These are phyloP conservation scores for Phalera bucephala DNA, from an alignment of 2,888 invertebrate species.

Conservation along the genomic window DNA sequence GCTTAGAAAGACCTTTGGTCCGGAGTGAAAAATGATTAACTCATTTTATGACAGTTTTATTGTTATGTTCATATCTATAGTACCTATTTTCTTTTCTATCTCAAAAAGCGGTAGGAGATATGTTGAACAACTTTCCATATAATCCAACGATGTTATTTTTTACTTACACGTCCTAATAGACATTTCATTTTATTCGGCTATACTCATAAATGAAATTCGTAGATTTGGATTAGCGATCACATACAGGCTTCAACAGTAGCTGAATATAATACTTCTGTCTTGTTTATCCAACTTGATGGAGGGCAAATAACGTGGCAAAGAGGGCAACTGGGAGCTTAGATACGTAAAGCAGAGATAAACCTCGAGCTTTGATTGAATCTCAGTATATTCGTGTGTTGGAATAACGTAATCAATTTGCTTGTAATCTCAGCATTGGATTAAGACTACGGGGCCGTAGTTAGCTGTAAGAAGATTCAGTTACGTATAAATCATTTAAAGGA, in stretches of 20 bases:
- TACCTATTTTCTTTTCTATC: too few relatives aligned
- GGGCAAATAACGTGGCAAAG: slow-evolving; percentile 59
- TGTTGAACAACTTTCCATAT: too few relatives aligned
- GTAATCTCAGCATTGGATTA: slow-evolving; percentile 58
- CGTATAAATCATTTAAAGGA: slow-evolving; percentile 30
- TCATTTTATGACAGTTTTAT: too few relatives aligned
- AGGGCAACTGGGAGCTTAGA: slow-evolving; percentile 51
- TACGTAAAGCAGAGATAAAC: slow-evolving; percentile 52
- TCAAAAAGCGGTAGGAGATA: too few relatives aligned
- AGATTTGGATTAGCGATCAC: not conserved
- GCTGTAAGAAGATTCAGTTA: slow-evolving; percentile 51
- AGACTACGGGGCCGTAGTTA: slow-evolving; percentile 41
- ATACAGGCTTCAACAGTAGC: not conserved
- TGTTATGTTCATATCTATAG: too few relatives aligned
- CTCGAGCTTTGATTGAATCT: slow-evolving; percentile 50
- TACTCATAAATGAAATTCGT: too few relatives aligned
- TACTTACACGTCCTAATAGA: not conserved
- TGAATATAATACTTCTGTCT: not conserved
- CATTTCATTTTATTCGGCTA: too few relatives aligned
- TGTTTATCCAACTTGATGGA: slow-evolving; percentile 47
- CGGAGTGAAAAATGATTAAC: slow-evolving; percentile 29
- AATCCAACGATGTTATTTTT: too few relatives aligned
- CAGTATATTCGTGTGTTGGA: slow-evolving; percentile 45
- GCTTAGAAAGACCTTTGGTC: slow-evolving; percentile 15
- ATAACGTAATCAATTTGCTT: slow-evolving; percentile 58